Evolutionary conservation across 1,140 invertebrate species (phyloP).

Genomic region (Zaprionus gabonicus): DNA sequence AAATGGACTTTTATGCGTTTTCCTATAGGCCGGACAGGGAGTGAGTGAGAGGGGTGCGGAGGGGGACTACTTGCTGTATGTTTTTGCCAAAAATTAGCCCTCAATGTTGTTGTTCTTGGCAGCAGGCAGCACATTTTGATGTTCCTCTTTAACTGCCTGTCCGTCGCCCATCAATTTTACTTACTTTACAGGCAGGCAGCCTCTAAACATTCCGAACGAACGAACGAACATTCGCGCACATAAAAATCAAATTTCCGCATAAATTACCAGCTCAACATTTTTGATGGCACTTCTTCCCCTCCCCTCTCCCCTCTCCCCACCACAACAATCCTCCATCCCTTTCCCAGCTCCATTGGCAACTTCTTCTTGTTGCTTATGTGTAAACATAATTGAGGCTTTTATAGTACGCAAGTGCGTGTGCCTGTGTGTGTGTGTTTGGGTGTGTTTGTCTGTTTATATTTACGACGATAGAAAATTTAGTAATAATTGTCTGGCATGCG

Average conservation of each 20-base stretch:
- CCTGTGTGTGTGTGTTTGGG: slow-evolving; percentile 3
- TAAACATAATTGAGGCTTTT: slow-evolving; percentile 49
- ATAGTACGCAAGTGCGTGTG: slow-evolving; percentile 3
- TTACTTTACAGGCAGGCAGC: slow-evolving; percentile 41
- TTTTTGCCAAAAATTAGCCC: slow-evolving; percentile 57
- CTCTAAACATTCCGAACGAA: slow-evolving; percentile 20
- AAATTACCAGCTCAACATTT: slow-evolving; percentile 71
- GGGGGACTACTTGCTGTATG: slow-evolving; percentile 9
- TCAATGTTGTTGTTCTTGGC: slow-evolving; percentile 42
- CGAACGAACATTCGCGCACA: slow-evolving; percentile 46
- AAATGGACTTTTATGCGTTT: slow-evolving; percentile 53
- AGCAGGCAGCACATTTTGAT: slow-evolving; percentile 49
- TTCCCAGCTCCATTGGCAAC: background rate
- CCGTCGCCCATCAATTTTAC: slow-evolving; percentile 70
- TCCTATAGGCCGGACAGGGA: background rate
- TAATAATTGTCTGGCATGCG: slow-evolving; percentile 39
- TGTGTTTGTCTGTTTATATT: slow-evolving; percentile 10
- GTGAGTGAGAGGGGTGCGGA: background rate
- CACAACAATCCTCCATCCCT: background rate
- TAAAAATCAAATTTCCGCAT: slow-evolving; percentile 77
- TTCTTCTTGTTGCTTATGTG: slow-evolving; percentile 26
- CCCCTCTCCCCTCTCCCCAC: background rate
- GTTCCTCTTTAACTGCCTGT: slow-evolving; percentile 63
- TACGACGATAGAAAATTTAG: slow-evolving; percentile 37
- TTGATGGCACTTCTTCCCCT: slow-evolving; percentile 31